Evolutionary conservation across 2,113 vertebrate genomes (phyloP), one percentile per base, ranked within the genome.

Genomic region (Hydrochoerus hydrochaeris): DNA sequence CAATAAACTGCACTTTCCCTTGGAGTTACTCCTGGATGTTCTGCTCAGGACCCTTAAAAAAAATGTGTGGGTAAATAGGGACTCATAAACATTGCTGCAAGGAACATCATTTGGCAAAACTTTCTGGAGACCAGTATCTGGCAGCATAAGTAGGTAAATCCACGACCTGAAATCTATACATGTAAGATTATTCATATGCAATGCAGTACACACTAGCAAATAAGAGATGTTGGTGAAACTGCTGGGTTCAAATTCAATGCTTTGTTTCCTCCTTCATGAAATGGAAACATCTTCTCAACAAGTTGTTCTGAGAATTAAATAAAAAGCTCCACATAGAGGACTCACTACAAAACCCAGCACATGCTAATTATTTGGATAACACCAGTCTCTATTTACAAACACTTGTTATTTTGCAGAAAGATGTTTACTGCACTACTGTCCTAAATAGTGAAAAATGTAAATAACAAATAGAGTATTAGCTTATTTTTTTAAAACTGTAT

Each of bases 391-490:
- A 90, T 46, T 9, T 44, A 67, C 11, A 92, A 82, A 67, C 1
- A 38, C 30, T 24, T 63, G 22, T 54, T 20, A 90, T 82, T 88
- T 81, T 90, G 38, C 38, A 88, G 32, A 97, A 92, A 30, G 65
- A 62, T 85, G 30, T 82, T 92, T 78, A 88, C 26, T 26, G 19
- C 8, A 38, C 22, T 57, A 69, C 60, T 82, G 35, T 58, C 90
- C 82, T 88, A 49, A 90, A 58, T 3, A 87, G 46, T 19, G n/a
- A 95, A 84, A 97, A 89, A 35, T 12, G 13, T 3, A 62, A 92
- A 91, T 17, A 85, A 12, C 22, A 44, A 24, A n/a, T 14, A 57
- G 1, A 49, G 22, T 65, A 60, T 35, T 17, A 60, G n/a, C 22
- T 38, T 92, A 54, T 44, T 86, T 85, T 88, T 88, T 49, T 54